Evolutionary conservation across 2,888 invertebrate genomes (phyloP).

Genomic region (Callosobruchus maculatus): DNA sequence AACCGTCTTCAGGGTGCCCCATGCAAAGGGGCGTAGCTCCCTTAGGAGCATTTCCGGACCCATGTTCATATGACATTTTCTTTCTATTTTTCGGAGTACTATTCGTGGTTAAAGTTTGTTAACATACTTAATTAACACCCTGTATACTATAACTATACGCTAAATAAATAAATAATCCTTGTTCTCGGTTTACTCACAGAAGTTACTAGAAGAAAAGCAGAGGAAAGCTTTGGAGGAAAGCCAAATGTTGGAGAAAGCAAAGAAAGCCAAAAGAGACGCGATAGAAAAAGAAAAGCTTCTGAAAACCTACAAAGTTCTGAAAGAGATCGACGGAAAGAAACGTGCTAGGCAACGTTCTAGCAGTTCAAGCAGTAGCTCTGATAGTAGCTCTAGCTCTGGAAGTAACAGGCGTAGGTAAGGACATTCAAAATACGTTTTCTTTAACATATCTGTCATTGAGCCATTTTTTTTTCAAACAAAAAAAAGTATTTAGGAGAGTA

Average conservation of each 20-base stretch:
- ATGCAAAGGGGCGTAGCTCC: too few species aligned
- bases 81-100: too few species aligned
- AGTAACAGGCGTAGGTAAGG: conserved; percentile 24
- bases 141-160: too few species aligned
- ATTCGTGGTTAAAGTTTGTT: too few species aligned
- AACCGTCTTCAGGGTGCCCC: too few species aligned
- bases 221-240: conserved; percentile 48
- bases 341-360: conserved; percentile 20
- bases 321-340: conserved; percentile 42
- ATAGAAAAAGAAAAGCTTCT: conserved; percentile 47
- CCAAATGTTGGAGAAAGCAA: conserved; percentile 49
- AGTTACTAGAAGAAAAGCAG: conserved; percentile 44
- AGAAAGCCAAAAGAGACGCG: conserved; percentile 46
- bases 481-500: too few species aligned
- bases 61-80: too few species aligned
- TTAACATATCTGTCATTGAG: too few species aligned
- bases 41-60: too few species aligned
- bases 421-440: background rate
- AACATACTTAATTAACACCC: too few species aligned
- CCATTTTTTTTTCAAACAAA: too few species aligned
- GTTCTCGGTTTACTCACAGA: conserved; percentile 18
- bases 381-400: conserved; percentile 30
- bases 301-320: conserved; percentile 46
- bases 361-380: conserved; percentile 32
- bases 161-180: background rate